Percentiles rank a stretch among this genome's conserved stretches.
phyloP scores from a whole-genome alignment of 2,113 vertebrate species.

The Trichomycterus rosablanca region DNA sequence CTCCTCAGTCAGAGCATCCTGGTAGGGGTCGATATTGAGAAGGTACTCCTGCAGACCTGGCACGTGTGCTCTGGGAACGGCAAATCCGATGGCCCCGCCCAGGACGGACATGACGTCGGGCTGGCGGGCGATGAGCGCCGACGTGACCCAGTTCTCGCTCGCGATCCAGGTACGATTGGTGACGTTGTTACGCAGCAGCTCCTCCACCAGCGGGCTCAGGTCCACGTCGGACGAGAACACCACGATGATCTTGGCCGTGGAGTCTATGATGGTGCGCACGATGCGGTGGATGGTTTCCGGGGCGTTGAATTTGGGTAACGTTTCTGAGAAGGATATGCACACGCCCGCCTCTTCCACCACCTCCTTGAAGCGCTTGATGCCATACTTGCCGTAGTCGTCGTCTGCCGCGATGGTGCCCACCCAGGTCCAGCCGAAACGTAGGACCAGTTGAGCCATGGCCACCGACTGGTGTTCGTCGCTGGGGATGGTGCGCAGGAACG shows the following conservation, averaged over 20 bases:
- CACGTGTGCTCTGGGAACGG: slow-evolving; percentile 66
- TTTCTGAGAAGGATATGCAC: slow-evolving; percentile 80
- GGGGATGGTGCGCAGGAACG: slow-evolving; percentile 71
- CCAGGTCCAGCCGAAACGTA: slow-evolving; percentile 81
- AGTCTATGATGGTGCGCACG: slow-evolving; percentile 57
- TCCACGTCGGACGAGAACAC: slow-evolving; percentile 81
- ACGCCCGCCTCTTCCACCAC: slow-evolving; percentile 71
- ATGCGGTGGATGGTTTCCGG: slow-evolving; percentile 65
- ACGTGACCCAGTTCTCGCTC: slow-evolving; percentile 81
- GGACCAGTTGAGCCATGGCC: slow-evolving; percentile 71
- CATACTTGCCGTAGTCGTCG: slow-evolving; percentile 83
- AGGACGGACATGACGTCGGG: slow-evolving; percentile 67
- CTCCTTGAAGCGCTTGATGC: slow-evolving; percentile 78
- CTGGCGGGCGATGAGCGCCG: slow-evolving; percentile 66
- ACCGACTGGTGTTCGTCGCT: slow-evolving; percentile 68
- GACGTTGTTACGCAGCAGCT: slow-evolving; percentile 69
- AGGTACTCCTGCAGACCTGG: slow-evolving; percentile 68
- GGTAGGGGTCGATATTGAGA: slow-evolving; percentile 64
- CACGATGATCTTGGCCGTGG: slow-evolving; percentile 76
- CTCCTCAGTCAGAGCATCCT: slow-evolving; percentile 68
- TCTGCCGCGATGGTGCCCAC: slow-evolving; percentile 74
- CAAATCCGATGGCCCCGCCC: slow-evolving; percentile 76
- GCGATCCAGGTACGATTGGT: slow-evolving; percentile 77
- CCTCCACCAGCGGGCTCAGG: slow-evolving; percentile 68
- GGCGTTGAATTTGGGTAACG: slow-evolving; percentile 71